Evolutionary conservation across 2,797 vertebrate species (phyloP).

Genomic region (Sebastes aleutianus): DNA sequence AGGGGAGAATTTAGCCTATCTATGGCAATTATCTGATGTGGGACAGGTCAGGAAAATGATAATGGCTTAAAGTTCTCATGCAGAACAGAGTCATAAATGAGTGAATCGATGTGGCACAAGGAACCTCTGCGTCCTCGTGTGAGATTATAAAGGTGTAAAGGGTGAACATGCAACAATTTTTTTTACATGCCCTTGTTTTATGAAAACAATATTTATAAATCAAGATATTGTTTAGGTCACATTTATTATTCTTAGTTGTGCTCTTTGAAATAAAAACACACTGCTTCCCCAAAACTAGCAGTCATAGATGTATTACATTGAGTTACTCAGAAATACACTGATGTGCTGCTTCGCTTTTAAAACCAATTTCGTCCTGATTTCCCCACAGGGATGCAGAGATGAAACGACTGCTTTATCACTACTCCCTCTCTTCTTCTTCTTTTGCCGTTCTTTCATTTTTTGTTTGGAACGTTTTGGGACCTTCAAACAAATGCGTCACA

Average conservation of each 20-base stretch:
- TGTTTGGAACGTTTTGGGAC: slow-evolving; percentile 38
- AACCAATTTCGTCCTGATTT: slow-evolving; percentile 49
- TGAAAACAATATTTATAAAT: slow-evolving; percentile 14
- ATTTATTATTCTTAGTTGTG: slow-evolving; percentile 7
- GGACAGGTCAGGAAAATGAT: slow-evolving; percentile 65
- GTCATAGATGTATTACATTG: slow-evolving; percentile 19
- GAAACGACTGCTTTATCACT: slow-evolving; percentile 54
- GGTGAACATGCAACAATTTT: background rate
- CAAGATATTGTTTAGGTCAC: slow-evolving; percentile 6
- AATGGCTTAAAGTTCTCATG: slow-evolving; percentile 65
- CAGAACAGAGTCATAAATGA: slow-evolving; percentile 67
- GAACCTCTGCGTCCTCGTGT: slow-evolving; percentile 19
- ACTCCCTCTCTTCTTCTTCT: slow-evolving; percentile 1
- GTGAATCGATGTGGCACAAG: slow-evolving; percentile 48
- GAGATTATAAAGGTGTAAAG: slow-evolving; percentile 25
- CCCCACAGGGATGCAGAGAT: slow-evolving; percentile 52
- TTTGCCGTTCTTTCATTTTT: slow-evolving; percentile 14
- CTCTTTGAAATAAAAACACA: slow-evolving; percentile 5
- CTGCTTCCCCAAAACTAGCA: slow-evolving; percentile 3
- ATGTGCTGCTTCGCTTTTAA: slow-evolving; percentile 43
- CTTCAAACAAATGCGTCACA: slow-evolving; percentile 50
- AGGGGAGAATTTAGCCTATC: slow-evolving; percentile 58
- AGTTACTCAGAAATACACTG: slow-evolving; percentile 36
- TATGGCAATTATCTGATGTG: slow-evolving; percentile 69
- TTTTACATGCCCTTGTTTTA: slow-evolving; percentile 2